phyloP scores from a whole-genome alignment of 92 coral and sea anemone genomes.

The Epizoanthus rinbou region DNA sequence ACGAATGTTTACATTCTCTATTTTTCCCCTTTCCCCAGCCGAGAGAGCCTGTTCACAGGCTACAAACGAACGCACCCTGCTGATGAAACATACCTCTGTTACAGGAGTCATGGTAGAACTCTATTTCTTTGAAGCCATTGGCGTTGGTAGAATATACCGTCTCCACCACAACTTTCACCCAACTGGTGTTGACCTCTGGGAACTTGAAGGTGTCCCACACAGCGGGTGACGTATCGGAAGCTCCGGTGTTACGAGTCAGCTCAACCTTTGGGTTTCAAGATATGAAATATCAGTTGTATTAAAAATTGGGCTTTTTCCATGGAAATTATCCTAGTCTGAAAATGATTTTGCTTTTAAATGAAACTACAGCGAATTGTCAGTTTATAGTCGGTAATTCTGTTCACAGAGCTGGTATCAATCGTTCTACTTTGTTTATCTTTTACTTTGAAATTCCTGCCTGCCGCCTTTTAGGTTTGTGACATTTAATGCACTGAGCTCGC shows the following conservation, averaged over 20 bases:
- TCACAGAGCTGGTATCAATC: too few species aligned
- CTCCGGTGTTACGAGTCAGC: conserved; percentile 53
- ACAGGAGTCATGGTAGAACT: conserved; percentile 76
- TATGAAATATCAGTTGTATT: not conserved
- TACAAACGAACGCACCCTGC: too few species aligned
- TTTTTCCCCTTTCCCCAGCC: too few species aligned
- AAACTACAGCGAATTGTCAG: too few species aligned
- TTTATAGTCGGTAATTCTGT: too few species aligned
- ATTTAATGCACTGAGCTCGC: too few species aligned
- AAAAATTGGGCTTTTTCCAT: not conserved
- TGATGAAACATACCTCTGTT: conserved; percentile 54
- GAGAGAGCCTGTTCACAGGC: too few species aligned
- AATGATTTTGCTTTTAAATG: too few species aligned
- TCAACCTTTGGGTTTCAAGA: conserved; percentile 42
- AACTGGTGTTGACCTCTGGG: conserved; percentile 69
- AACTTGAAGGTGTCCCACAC: conserved; percentile 66
- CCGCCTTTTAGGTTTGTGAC: too few species aligned
- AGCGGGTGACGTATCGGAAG: not conserved
- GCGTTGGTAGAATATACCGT: conserved; percentile 35
- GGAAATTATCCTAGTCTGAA: not conserved
- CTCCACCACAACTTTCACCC: conserved; percentile 68
- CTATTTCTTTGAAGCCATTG: conserved; percentile 90
- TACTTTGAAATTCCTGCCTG: too few species aligned
- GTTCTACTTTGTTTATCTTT: too few species aligned
- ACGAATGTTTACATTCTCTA: too few species aligned